These are phyloP conservation scores for Istiophorus platypterus DNA, from an alignment of 2,113 vertebrate genomes.

Conservation along the genomic window DNA sequence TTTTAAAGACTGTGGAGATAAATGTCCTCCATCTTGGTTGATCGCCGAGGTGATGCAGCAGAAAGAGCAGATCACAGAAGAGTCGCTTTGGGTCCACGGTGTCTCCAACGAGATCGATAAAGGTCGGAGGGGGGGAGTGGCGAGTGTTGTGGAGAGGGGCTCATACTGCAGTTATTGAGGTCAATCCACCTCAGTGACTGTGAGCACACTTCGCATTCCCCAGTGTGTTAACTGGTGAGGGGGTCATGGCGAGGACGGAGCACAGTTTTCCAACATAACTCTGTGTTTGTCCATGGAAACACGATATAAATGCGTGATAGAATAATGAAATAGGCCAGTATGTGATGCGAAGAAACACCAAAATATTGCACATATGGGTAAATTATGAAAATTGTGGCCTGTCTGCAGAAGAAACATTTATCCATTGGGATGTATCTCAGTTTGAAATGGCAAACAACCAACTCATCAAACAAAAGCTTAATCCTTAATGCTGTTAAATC, in stretches of 20 bases:
- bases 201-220: constrained; percentile 42
- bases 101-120: constrained; percentile 17
- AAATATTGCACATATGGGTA: not conserved
- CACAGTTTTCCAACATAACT: not conserved
- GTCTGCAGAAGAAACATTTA: not conserved
- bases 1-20: not conserved
- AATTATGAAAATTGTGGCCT: constrained; percentile 8
- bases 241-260: not conserved
- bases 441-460: constrained; percentile 9
- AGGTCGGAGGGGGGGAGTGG: not conserved
- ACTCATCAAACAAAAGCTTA: constrained; percentile 16
- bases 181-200: constrained; percentile 59
- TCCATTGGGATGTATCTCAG: constrained; percentile 18
- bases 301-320: not conserved
- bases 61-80: constrained; percentile 1
- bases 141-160: constrained; percentile 31
- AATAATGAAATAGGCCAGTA: not conserved
- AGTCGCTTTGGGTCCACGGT: constrained; percentile 9
- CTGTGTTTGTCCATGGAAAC: not conserved
- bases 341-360: not conserved
- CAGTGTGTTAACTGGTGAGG: constrained; percentile 3
- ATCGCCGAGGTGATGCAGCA: not conserved
- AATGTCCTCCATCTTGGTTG: not conserved
- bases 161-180: constrained; percentile 60
- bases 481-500: constrained; percentile 42